Conservation (phyloP, 2,797 vertebrate species). For the Myotis daubentonii region DNA sequence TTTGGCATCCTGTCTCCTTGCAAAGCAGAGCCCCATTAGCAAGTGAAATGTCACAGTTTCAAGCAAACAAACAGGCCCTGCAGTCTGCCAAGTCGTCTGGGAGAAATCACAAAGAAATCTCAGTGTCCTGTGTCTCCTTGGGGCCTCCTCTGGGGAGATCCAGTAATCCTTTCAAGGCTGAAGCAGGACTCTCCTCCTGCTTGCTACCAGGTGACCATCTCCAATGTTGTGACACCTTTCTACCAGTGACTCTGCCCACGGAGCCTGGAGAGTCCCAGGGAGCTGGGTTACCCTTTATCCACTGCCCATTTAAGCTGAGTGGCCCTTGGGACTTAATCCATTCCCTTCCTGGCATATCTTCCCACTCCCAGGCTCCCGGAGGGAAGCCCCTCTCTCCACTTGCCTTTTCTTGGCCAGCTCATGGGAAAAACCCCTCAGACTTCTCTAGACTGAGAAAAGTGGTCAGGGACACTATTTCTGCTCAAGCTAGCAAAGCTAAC, state of each 20-base stretch:
- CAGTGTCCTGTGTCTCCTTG: constrained; percentile 27
- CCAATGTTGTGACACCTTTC: background rate
- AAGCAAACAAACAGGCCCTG: constrained; percentile 53
- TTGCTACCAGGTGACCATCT: background rate
- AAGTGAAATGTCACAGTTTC: constrained; percentile 70
- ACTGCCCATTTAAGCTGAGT: background rate
- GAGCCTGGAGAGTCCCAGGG: background rate
- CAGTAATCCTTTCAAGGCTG: background rate
- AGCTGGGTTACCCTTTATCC: background rate
- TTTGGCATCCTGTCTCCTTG: constrained; percentile 37
- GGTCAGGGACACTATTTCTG: background rate
- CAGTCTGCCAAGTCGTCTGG: constrained; percentile 30
- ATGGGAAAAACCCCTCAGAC: background rate
- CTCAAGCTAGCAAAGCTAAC: background rate
- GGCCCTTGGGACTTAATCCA: background rate
- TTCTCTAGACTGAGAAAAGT: background rate
- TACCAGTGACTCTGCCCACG: background rate
- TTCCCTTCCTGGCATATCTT: background rate
- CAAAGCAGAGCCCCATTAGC: constrained; percentile 57
- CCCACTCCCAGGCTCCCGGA: background rate
- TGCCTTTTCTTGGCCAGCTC: constrained; percentile 9
- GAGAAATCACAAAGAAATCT: constrained; percentile 63
- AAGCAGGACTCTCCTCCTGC: background rate
- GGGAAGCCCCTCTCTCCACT: constrained; percentile 9
- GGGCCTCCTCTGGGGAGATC: background rate